phyloP scores from a whole-genome alignment of 2,888 invertebrate species.

The Acheta domesticus region DNA sequence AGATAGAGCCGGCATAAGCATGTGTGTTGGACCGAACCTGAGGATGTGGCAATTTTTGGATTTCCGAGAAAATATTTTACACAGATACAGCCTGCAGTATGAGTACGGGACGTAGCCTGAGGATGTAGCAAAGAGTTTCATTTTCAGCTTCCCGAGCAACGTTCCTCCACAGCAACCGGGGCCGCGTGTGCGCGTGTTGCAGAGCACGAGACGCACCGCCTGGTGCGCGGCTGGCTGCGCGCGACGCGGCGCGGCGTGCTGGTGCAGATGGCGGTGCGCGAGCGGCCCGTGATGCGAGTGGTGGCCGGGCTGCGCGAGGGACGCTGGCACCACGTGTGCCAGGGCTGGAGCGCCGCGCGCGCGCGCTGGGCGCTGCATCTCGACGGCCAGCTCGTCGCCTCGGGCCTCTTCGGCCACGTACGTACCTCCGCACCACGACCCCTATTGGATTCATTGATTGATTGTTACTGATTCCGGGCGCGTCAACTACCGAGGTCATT shows the following conservation, averaged over 20 bases:
- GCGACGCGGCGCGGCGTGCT: constrained; percentile 50
- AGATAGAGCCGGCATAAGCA: too few species aligned
- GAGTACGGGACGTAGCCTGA: too few species aligned
- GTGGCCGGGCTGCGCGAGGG: constrained; percentile 28
- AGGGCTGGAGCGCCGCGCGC: constrained; percentile 60
- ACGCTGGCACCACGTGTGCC: constrained; percentile 64
- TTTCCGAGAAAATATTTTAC: too few species aligned
- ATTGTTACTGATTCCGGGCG: too few species aligned
- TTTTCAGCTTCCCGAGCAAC: too few species aligned
- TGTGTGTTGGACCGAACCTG: too few species aligned
- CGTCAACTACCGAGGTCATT: too few species aligned
- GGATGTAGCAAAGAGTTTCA: too few species aligned
- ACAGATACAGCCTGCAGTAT: too few species aligned
- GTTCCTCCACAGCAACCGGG: too few species aligned
- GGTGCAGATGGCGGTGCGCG: constrained; percentile 52
- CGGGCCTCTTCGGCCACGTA: constrained; percentile 20
- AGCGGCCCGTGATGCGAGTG: constrained; percentile 45
- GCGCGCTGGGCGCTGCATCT: constrained; percentile 57
- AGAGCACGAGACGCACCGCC: constrained; percentile 55
- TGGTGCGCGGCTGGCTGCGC: constrained; percentile 59
- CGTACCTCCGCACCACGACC: neutral
- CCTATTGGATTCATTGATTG: too few species aligned
- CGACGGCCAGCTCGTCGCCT: constrained; percentile 25
- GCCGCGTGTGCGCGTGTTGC: constrained; percentile 43
- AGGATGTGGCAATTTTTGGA: too few species aligned